Evolutionary conservation across 92 coral and sea anemone species (phyloP).

Genomic region (Zoanthus solanderi): DNA sequence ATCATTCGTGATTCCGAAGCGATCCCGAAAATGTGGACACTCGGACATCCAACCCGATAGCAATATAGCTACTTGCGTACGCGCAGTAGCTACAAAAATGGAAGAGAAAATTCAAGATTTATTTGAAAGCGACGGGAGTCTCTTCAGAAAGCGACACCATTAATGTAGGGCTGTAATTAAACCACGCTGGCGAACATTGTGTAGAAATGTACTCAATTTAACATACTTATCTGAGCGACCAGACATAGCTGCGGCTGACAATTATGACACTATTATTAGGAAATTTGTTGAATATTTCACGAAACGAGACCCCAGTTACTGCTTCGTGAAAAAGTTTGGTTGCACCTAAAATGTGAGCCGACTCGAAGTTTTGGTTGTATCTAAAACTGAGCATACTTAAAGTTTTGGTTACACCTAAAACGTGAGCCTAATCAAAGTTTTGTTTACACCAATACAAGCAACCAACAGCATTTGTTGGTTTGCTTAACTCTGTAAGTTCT

Average conservation of each 20-base stretch:
- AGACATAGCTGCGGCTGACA: neutral
- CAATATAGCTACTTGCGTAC: no score
- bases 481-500: no score
- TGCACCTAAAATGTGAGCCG: no score
- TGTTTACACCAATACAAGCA: no score
- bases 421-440: no score
- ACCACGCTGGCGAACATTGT: neutral
- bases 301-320: slow-evolving; percentile 46
- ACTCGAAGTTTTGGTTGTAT: slow-evolving; percentile 28
- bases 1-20: no score
- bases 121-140: neutral
- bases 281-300: slow-evolving; percentile 26
- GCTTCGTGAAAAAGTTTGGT: slow-evolving; percentile 24
- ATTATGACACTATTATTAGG: slow-evolving; percentile 29
- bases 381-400: slow-evolving; percentile 32
- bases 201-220: neutral
- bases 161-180: neutral
- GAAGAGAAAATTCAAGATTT: no score
- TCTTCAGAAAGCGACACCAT: neutral
- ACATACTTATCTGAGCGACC: neutral
- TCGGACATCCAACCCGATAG: no score
- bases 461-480: no score
- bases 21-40: no score
- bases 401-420: no score
- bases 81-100: neutral